phyloP scores from a whole-genome alignment of 1,140 invertebrate genomes.

The Zaprionus taronus region DNA sequence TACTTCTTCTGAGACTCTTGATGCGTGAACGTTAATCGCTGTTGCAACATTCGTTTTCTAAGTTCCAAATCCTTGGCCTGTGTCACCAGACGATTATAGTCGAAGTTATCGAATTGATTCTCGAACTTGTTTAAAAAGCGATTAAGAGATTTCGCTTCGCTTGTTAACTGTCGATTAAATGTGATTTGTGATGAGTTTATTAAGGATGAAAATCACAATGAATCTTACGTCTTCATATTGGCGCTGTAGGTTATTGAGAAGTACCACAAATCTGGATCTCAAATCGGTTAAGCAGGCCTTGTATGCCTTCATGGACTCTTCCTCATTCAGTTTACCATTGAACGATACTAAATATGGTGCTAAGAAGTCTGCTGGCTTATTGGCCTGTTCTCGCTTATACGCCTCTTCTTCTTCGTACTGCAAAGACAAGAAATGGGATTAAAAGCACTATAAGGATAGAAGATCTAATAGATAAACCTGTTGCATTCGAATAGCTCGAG shows the following conservation, averaged over 20 bases:
- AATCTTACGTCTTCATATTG: conserved; percentile 85
- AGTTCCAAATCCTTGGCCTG: conserved; percentile 77
- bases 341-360: conserved; percentile 86
- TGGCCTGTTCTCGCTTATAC: conserved; percentile 74
- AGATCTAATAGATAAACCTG: conserved; percentile 38
- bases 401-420: conserved; percentile 84
- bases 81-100: conserved; percentile 73
- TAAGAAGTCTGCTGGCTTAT: conserved; percentile 85
- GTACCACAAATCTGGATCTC: conserved; percentile 85
- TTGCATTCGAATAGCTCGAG: conserved; percentile 68
- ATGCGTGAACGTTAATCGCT: conserved; percentile 73
- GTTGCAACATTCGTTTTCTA: conserved; percentile 81
- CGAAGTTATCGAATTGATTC: conserved; percentile 80
- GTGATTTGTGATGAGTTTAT: background rate
- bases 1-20: conserved; percentile 81
- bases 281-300: conserved; percentile 86
- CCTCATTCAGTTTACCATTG: conserved; percentile 75
- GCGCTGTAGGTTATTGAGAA: conserved; percentile 86
- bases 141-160: conserved; percentile 75
- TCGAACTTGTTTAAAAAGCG: conserved; percentile 78
- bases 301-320: conserved; percentile 83
- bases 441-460: background rate
- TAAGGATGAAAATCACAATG: background rate
- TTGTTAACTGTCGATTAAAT: conserved; percentile 59
- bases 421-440: background rate